Conservation (phyloP, 1,140 invertebrate species). For the Metaphire vulgaris region DNA sequence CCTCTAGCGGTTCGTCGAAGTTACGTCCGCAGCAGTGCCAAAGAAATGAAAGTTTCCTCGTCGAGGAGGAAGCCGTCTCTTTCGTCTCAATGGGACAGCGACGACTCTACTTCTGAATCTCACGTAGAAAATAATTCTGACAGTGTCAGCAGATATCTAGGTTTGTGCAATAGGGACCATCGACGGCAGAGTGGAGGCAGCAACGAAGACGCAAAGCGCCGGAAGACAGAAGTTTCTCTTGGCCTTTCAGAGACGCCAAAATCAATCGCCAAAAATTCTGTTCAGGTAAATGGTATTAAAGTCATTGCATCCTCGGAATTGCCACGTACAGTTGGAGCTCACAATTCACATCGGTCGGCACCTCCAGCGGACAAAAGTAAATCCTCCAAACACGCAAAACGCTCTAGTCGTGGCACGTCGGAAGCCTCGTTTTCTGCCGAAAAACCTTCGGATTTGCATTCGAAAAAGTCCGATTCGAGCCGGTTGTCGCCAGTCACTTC, state of each 20-base stretch:
- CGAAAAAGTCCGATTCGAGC: neutral
- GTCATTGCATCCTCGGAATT: neutral
- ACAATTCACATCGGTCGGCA: neutral
- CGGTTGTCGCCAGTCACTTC: neutral
- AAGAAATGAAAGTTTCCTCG: neutral
- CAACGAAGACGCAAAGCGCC: neutral
- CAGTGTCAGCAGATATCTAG: neutral
- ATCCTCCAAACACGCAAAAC: neutral
- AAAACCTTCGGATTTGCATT: too few relatives aligned
- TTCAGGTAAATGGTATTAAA: neutral
- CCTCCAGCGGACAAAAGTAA: neutral
- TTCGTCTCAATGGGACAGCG: neutral
- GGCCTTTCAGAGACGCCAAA: neutral
- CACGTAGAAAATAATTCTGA: neutral
- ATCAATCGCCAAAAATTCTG: neutral
- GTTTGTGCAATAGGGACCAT: neutral
- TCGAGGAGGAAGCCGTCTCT: neutral
- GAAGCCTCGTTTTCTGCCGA: neutral
- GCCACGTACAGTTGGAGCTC: too few relatives aligned
- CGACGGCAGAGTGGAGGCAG: too few relatives aligned
- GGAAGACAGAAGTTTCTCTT: neutral
- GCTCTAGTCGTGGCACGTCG: neutral
- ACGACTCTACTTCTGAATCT: neutral
- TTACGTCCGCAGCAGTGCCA: neutral
- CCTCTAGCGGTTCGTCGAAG: neutral